A percentile compares a stretch with the other conserved stretches of the same genome.
Conservation (phyloP, 2,113 vertebrate genomes). For the Entomyzon cyanotis region DNA sequence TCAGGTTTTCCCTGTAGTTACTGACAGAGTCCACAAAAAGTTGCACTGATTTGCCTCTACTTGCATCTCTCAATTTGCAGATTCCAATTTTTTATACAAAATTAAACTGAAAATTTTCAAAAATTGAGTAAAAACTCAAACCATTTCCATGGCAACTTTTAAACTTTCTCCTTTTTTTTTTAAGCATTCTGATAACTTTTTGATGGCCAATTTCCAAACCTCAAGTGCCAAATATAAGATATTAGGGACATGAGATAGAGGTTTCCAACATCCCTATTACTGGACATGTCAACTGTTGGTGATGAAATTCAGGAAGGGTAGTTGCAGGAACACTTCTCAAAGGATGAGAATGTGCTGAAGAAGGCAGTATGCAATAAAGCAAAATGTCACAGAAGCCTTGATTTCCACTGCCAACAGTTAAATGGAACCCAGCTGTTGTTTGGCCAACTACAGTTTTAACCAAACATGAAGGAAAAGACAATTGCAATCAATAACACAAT, state of each 20-base stretch:
- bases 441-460: background rate
- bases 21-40: background rate
- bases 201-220: background rate
- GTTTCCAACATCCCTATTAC: background rate
- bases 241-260: accelerated
- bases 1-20: background rate
- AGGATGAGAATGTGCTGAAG: background rate
- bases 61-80: background rate
- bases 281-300: background rate
- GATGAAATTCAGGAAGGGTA: background rate
- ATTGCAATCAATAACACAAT: background rate
- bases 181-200: background rate
- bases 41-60: background rate
- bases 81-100: background rate
- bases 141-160: background rate
- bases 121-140: background rate
- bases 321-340: background rate
- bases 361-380: background rate
- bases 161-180: background rate
- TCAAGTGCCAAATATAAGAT: background rate
- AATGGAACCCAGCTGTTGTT: background rate
- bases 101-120: background rate
- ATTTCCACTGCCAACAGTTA: background rate
- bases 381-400: background rate
- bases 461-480: background rate